Conservation (phyloP, 1,140 invertebrate genomes). For the Leptopilina clavipes region DNA sequence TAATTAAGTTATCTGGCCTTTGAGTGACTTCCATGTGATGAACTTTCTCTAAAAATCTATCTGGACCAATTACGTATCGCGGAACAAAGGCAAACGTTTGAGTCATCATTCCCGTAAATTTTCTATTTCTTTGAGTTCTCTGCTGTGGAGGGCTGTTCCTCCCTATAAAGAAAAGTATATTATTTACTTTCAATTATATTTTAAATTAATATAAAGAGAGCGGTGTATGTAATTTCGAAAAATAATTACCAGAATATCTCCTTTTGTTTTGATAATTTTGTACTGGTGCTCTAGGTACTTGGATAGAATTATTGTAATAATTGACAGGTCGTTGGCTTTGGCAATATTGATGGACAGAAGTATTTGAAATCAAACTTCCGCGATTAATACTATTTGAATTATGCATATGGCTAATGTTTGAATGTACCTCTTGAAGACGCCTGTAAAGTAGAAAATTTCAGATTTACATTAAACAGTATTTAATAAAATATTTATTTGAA, state of each 20-base stretch:
- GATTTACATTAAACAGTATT: no score
- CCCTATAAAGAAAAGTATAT: slow-evolving; percentile 54
- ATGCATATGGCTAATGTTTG: slow-evolving; percentile 48
- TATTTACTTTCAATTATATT: not conserved
- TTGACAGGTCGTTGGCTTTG: slow-evolving; percentile 59
- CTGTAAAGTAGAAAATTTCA: slow-evolving; percentile 46
- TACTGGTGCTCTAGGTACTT: slow-evolving; percentile 54
- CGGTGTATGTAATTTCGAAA: slow-evolving; percentile 4
- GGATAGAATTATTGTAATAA: slow-evolving; percentile 58
- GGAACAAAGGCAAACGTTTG: slow-evolving; percentile 55
- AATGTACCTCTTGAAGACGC: slow-evolving; percentile 56
- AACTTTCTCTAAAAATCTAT: slow-evolving; percentile 74
- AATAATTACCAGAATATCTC: slow-evolving; percentile 62
- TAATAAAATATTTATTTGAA: no score
- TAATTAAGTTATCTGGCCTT: slow-evolving; percentile 64
- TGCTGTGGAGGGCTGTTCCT: slow-evolving; percentile 65
- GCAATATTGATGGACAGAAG: slow-evolving; percentile 63
- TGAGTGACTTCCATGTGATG: slow-evolving; percentile 71
- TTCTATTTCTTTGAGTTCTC: slow-evolving; percentile 63
- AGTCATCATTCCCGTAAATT: slow-evolving; percentile 56
- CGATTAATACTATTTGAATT: slow-evolving; percentile 44
- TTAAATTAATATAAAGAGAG: no score
- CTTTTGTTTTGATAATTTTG: slow-evolving; percentile 70
- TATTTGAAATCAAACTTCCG: slow-evolving; percentile 53
- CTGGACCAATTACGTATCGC: slow-evolving; percentile 68